Evolutionary conservation across 2,797 vertebrate species (phyloP), one percentile per base, ranked within the genome.

Genomic region (Melopsittacus undulatus): DNA sequence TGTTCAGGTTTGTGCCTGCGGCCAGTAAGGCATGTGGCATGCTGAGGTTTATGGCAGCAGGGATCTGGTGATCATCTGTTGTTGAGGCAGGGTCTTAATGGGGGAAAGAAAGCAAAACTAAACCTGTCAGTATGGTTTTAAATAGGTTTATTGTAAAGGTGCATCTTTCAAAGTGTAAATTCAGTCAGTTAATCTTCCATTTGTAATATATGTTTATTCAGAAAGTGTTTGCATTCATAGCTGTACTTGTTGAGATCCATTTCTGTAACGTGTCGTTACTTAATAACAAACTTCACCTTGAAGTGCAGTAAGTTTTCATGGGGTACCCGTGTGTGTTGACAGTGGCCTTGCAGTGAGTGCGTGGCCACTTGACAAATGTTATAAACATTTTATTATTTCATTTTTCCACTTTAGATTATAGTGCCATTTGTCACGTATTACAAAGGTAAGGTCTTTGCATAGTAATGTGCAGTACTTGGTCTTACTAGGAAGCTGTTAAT

Each of bases 281-380:
- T 98, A 56, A 97, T 89, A 99, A 99, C 99, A 99, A 99, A 99
- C 99, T 99, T 99, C 99, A 90, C 98, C 98, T 99, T 98, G 99
- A 98, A 99, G 99, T 99, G 99, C 99, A 98, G 54, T 93, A 97
- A 98, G 96, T 98, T 89, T 98, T 98, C 98, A 98, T 98, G 98
- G 98, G 97, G 96, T 98, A 98, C 98, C 98, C 97, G 91, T 99
- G 98, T 96, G 92, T 76, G 29, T 91, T 83, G 94, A 96, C 92
- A 96, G 30, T 51, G 91, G 89, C 95, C 96, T 95, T 98, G 96
- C 96, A 90, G 77, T 91, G 72, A 64, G 38, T 32, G 52, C 97
- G 77, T 70, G 93, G 95, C 97, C 95, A 89, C 94, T 94, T 96
- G 82, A 73, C 72, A 87, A 54, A 74, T 62, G 89, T 94, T 89